Evolutionary conservation across 2,113 vertebrate species (phyloP).

Genomic region (Jaculus jaculus): DNA sequence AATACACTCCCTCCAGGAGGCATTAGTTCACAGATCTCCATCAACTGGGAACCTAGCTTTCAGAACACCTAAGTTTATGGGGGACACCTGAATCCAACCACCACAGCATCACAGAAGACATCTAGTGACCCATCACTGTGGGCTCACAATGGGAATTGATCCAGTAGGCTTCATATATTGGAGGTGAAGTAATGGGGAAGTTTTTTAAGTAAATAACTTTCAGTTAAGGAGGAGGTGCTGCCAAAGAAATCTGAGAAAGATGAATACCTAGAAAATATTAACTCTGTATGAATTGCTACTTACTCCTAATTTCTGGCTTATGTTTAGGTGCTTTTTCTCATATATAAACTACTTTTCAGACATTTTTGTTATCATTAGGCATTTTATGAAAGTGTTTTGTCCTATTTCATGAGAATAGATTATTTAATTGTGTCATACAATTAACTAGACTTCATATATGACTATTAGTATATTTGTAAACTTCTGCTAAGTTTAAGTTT

Average conservation of each 20-base stretch:
- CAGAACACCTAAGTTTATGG: too few species aligned
- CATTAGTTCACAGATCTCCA: too few species aligned
- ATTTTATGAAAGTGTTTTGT: conserved; percentile 4
- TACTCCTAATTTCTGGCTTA: not conserved
- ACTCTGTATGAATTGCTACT: not conserved
- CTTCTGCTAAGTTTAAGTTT: not conserved
- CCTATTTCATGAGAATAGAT: not conserved
- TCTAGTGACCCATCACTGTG: not conserved
- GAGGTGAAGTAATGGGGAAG: conserved; percentile 18
- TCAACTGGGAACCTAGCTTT: too few species aligned
- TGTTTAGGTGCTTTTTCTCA: conserved; percentile 34
- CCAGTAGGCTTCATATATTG: not conserved
- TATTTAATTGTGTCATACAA: not conserved
- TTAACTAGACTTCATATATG: not conserved
- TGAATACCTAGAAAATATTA: not conserved
- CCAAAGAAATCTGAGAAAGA: not conserved
- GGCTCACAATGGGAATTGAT: not conserved
- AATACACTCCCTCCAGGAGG: too few species aligned
- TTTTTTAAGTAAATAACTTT: conserved; percentile 25
- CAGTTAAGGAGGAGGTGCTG: not conserved
- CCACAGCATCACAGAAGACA: not conserved
- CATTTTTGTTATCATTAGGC: not conserved
- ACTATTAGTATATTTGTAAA: not conserved
- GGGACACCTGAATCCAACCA: too few species aligned
- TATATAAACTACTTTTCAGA: not conserved